Evolutionary conservation across 2,113 vertebrate species (phyloP).

Genomic region (Hippopotamus amphibius): DNA sequence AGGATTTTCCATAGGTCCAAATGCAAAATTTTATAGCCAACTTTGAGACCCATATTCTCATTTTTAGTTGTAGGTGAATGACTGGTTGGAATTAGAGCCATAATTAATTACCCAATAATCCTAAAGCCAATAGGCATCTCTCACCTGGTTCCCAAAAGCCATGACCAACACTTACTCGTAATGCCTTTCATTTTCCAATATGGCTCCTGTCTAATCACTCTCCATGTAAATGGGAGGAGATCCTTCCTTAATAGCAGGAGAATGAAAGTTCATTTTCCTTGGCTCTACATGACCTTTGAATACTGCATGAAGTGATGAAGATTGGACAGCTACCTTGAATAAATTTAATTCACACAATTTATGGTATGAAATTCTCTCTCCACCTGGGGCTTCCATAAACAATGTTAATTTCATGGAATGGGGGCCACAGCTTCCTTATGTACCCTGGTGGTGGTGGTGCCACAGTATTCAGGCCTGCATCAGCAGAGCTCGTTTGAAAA

Average conservation of each 20-base stretch:
- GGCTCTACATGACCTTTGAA: neutral
- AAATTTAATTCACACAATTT: neutral
- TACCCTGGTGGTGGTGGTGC: neutral
- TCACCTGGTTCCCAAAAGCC: neutral
- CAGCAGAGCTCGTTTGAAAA: neutral
- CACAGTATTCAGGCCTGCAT: neutral
- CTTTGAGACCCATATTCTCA: neutral
- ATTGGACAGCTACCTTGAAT: accelerated
- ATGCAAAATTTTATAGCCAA: neutral
- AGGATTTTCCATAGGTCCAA: neutral
- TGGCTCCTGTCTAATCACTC: neutral
- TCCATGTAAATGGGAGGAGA: neutral
- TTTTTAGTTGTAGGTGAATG: neutral
- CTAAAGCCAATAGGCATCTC: neutral
- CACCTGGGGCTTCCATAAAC: slow-evolving; percentile 8
- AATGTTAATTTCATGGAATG: neutral
- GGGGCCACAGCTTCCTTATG: neutral
- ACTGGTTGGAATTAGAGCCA: neutral
- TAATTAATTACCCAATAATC: neutral
- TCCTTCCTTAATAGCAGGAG: neutral
- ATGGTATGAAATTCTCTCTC: neutral
- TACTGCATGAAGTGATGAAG: neutral
- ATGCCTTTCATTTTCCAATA: neutral
- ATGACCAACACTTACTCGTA: neutral
- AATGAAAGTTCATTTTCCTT: neutral